These are phyloP conservation scores for Chelonia mydas DNA, from an alignment of 2,797 vertebrate species.

Conservation along the genomic window DNA sequence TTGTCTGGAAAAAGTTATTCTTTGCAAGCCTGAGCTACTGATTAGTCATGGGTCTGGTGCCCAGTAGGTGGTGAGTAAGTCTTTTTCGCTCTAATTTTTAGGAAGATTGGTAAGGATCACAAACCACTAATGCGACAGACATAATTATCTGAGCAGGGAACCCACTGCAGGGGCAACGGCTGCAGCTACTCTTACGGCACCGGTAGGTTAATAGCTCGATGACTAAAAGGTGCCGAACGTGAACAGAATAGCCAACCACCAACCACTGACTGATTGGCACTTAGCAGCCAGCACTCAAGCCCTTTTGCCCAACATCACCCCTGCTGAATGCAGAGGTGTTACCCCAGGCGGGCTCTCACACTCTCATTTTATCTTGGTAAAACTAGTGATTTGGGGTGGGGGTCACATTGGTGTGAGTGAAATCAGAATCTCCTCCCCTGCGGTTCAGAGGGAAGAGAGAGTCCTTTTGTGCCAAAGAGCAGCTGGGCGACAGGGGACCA, in stretches of 20 bases:
- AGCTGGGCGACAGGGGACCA: neutral
- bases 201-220: neutral
- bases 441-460: neutral
- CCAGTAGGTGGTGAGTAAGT: neutral
- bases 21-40: conserved; percentile 20
- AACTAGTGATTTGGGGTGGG: neutral
- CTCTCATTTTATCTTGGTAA: neutral
- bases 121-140: conserved; percentile 14
- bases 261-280: neutral
- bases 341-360: neutral
- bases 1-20: conserved; percentile 21
- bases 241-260: neutral
- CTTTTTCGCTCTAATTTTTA: neutral
- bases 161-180: conserved; percentile 21
- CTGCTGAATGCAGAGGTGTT: neutral
- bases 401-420: neutral
- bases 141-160: conserved; percentile 25
- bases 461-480: neutral
- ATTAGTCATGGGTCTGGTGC: neutral
- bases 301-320: neutral
- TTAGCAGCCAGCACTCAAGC: neutral
- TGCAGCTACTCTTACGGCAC: conserved; percentile 22
- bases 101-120: neutral
- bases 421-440: neutral
- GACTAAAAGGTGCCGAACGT: conserved; percentile 25